Conservation (phyloP, 2,113 vertebrate genomes). For the Cryptomyrus ogoouensis region DNA sequence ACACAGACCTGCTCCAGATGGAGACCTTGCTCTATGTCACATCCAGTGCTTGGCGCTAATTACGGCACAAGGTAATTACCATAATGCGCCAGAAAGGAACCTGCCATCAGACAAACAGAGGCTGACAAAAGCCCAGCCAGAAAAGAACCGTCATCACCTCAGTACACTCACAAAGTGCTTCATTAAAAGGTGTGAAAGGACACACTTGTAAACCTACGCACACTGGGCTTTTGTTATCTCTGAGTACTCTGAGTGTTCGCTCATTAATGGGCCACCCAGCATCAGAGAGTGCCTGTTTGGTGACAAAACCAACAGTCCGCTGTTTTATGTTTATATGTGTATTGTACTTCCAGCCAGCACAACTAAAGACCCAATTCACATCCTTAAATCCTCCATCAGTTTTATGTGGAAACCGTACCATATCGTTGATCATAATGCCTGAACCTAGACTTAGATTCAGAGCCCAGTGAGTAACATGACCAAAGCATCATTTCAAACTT, state of each 20-base stretch:
- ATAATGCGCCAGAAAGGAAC: slow-evolving; percentile 35
- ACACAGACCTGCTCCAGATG: slow-evolving; percentile 42
- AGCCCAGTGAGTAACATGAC: slow-evolving; percentile 54
- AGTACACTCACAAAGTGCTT: slow-evolving; percentile 53
- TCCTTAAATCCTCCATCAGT: background rate
- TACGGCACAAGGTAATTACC: slow-evolving; percentile 50
- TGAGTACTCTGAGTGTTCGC: slow-evolving; percentile 47
- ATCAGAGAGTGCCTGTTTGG: slow-evolving; percentile 54
- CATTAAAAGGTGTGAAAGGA: slow-evolving; percentile 64
- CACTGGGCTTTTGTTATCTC: slow-evolving; percentile 26
- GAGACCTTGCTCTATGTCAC: slow-evolving; percentile 30
- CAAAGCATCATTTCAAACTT: slow-evolving; percentile 54
- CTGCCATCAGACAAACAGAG: slow-evolving; percentile 23
- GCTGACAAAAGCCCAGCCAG: slow-evolving; percentile 35
- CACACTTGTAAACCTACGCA: slow-evolving; percentile 28
- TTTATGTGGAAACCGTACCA: slow-evolving; percentile 15
- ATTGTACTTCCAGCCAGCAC: background rate
- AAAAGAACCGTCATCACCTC: slow-evolving; percentile 58
- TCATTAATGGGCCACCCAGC: slow-evolving; percentile 59
- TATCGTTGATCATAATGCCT: slow-evolving; percentile 43
- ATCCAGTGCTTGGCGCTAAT: slow-evolving; percentile 48
- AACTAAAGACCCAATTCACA: slow-evolving; percentile 8
- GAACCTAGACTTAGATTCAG: slow-evolving; percentile 33
- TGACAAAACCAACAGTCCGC: slow-evolving; percentile 42
- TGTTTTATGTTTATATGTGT: background rate